Evolutionary conservation across 2,888 invertebrate species (phyloP), one percentile per base, ranked within the genome.

Genomic region (Trichopoda pennipes): DNA sequence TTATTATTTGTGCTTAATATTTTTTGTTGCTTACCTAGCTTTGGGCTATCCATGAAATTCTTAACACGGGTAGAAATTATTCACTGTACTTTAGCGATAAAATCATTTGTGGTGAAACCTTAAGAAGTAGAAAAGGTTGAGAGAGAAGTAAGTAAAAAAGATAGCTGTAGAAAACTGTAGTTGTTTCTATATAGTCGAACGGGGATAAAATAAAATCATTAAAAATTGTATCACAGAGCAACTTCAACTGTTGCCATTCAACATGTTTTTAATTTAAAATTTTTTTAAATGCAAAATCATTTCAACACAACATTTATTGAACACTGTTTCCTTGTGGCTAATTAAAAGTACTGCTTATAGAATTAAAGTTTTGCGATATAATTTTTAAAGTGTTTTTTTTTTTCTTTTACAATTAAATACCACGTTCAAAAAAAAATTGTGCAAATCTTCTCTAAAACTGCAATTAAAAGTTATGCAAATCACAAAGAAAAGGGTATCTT

Each of bases 41-140:
- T 51, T 58, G 16, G 66, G 60, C 51, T 56, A 68, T 51, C 72
- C 63, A 51, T 69, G 49, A 68, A 73, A 53, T 63, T 16, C 38
- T 49, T 42, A 28, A n/a, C 42, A 38, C 17, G 17, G 42, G 2
- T 0, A 32, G 38, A 63, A 28, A 12, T 16, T 35, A n/a, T 19
- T 6, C 17, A 14, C 44, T 35, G 56, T 47, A 44, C 56, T 53
- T 63, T 58, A 17, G 47, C 38, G 44, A 77, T 69, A 77, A 51
- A n/a, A 72, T 51, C 72, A 53, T 53, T 61, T 16, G 51, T 10
- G 42, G 38, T 42, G 12, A 3, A 28, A 23, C 23, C 19, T 64
- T 47, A 44, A 19, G n/a, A 21, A 49, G 38, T 17, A 35, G 21
- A 19, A 19, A 44, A 19, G 3, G n/a, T 44, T n/a, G 47, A 47